Evolutionary conservation across 2,888 invertebrate genomes (phyloP).

Genomic region (Drosophila fulvimacula): DNA sequence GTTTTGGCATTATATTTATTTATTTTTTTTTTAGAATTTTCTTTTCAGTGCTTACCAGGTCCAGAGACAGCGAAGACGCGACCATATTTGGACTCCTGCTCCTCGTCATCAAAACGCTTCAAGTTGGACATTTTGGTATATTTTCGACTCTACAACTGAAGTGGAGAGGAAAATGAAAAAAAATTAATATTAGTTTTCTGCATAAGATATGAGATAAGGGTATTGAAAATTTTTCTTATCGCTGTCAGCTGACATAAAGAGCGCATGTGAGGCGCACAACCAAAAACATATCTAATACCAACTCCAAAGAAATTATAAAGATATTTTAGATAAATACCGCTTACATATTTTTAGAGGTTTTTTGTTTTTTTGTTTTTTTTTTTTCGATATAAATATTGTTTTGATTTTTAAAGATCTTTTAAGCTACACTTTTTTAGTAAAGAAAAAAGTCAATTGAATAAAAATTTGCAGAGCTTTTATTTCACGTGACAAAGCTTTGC

Average conservation of each 20-base stretch:
- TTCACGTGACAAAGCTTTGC: conserved; percentile 76
- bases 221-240: conserved; percentile 52
- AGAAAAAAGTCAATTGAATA: conserved; percentile 33
- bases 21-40: background rate
- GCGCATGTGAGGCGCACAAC: conserved; percentile 36
- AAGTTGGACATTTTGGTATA: conserved; percentile 87
- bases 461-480: conserved; percentile 67
- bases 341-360: background rate
- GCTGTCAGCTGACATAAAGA: conserved; percentile 56
- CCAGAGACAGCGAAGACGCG: conserved; percentile 99
- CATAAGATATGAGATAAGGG: conserved; percentile 21
- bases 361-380: background rate
- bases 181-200: background rate
- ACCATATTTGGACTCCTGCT: conserved; percentile 95
- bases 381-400: background rate
- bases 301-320: background rate
- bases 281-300: background rate
- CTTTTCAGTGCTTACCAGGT: conserved; percentile 89
- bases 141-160: conserved; percentile 61
- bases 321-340: background rate
- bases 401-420: conserved; percentile 3
- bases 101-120: conserved; percentile 92
- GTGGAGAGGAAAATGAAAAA: background rate
- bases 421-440: conserved; percentile 26
- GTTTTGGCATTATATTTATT: background rate